A percentile compares a stretch with the other conserved stretches of the same genome.
Conservation (phyloP, 2,113 vertebrate genomes). For the Clinocottus analis region DNA sequence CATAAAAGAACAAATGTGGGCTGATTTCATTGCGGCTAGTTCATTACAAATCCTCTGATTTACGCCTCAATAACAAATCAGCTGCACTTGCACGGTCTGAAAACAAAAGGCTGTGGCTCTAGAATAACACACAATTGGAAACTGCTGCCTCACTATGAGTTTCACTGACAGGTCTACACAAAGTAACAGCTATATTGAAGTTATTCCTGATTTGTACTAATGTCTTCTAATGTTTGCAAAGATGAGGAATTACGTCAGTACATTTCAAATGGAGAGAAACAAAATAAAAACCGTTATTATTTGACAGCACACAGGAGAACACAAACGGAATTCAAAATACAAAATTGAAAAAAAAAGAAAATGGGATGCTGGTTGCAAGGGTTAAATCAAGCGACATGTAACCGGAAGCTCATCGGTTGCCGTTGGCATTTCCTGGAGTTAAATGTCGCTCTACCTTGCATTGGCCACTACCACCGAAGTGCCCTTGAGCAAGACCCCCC, state of each 20-base stretch:
- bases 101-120: conserved; percentile 32
- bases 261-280: background rate
- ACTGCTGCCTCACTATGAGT: background rate
- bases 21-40: conserved; percentile 22
- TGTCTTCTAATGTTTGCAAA: background rate
- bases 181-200: background rate
- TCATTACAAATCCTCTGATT: conserved; percentile 15
- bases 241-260: background rate
- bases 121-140: background rate
- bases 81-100: conserved; percentile 1
- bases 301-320: background rate
- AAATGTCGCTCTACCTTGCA: background rate
- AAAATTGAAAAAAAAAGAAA: background rate
- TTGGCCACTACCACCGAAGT: background rate
- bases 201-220: background rate
- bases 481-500: conserved; percentile 26
- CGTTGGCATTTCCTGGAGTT: background rate
- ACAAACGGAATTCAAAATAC: background rate
- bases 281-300: background rate
- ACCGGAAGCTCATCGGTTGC: conserved; percentile 26
- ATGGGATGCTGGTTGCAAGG: background rate
- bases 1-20: conserved; percentile 33
- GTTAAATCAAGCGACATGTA: background rate
- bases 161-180: background rate
- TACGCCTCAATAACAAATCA: background rate